Evolutionary conservation across 2,888 invertebrate species (phyloP), one percentile per base, ranked within the genome.

Genomic region (Cerastis rubricosa): DNA sequence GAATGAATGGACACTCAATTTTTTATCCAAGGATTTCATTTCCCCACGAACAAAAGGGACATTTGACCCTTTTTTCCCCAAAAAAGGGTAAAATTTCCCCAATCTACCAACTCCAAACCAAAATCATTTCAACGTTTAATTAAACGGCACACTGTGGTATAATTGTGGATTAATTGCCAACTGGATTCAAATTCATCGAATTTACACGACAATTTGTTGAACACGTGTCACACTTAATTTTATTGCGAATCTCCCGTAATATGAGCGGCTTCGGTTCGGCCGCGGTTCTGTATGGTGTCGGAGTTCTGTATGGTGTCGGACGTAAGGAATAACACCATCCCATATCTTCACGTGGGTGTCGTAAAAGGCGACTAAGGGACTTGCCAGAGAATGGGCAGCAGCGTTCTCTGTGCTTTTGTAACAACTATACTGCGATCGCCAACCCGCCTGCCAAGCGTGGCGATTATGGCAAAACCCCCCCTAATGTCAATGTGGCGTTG

Each of bases 111-210:
- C 17, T 87, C 90, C 85, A 83, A 85, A 76, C 87, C 89, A 87
- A 92, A 94, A 94, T 93, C 92, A 91, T 91, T 91, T 86, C 90
- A 80, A 87, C 86, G 90, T 92, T 93, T 94, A 94, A 95, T 95
- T 94, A 94, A 94, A 93, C 90, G 89, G 88, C 89, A 89, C 90
- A 90, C 87, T 86, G 91, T 87, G 89, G 89, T 92, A 88, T 94
- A 94, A 94, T 94, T 92, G 91, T 84, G 90, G 88, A 93, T 94
- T 94, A 93, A 94, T 94, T 94, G 92, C 90, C 90, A 86, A 91
- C 89, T 88, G 88, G 88, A 91, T 89, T 91, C 90, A 91, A 91
- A 92, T 92, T 91, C 88, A 90, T 90, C 90, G 90, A 92, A 93
- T 93, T 93, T 92, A 92, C 92, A 92, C 92, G 92, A 91, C 89